Evolutionary conservation across 2,797 vertebrate species (phyloP).

Genomic region (Choloepus didactylus): DNA sequence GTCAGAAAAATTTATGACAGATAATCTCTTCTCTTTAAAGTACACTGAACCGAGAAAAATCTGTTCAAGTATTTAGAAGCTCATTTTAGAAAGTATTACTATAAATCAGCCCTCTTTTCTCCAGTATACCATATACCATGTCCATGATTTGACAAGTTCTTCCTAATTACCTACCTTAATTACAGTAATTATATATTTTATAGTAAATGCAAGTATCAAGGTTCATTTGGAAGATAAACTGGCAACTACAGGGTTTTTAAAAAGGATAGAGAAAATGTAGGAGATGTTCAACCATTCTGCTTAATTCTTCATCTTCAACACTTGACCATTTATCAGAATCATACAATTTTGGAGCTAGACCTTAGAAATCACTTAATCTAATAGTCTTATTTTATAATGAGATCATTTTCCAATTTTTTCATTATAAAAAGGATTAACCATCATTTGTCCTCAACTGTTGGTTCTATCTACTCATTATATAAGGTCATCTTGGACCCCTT

Average conservation of each 20-base stretch:
- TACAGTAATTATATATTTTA: slow-evolving; percentile 83
- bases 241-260: slow-evolving; percentile 41
- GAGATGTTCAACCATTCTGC: not conserved
- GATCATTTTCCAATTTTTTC: slow-evolving; percentile 42
- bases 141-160: slow-evolving; percentile 76
- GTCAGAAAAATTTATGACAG: slow-evolving; percentile 72
- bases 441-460: slow-evolving; percentile 17
- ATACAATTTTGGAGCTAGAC: not conserved
- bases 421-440: slow-evolving; percentile 23
- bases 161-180: slow-evolving; percentile 83
- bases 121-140: not conserved
- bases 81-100: slow-evolving; percentile 72
- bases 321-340: slow-evolving; percentile 8
- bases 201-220: slow-evolving; percentile 83
- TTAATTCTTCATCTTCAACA: slow-evolving; percentile 44
- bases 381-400: slow-evolving; percentile 27
- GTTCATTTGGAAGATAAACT: slow-evolving; percentile 77
- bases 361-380: slow-evolving; percentile 16
- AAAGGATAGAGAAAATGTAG: slow-evolving; percentile 44
- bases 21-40: slow-evolving; percentile 78
- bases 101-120: slow-evolving; percentile 80
- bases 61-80: slow-evolving; percentile 69
- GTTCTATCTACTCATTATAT: not conserved
- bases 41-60: slow-evolving; percentile 71
- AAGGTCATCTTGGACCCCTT: not conserved